These are phyloP conservation scores for Manis crassicaudata DNA, from an alignment of 2,797 vertebrate species.

Conservation along the genomic window DNA sequence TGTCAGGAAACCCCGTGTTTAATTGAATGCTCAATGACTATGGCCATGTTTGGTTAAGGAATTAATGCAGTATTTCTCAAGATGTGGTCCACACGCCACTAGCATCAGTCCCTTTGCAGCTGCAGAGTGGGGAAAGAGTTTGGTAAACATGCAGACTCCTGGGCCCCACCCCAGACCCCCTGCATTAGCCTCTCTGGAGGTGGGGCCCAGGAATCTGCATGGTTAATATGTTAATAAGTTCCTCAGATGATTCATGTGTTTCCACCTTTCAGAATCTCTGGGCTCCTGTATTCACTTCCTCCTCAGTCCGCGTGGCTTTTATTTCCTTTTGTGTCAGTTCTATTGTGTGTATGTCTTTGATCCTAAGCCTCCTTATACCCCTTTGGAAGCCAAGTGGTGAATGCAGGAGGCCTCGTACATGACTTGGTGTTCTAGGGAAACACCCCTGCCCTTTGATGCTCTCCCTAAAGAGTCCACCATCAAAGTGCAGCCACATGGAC, in stretches of 20 bases:
- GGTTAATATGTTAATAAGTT: not conserved
- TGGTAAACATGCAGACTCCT: not conserved
- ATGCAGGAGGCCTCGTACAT: not conserved
- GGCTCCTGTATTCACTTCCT: not conserved
- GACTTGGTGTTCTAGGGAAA: not conserved
- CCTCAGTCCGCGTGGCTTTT: not conserved
- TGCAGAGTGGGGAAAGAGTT: not conserved
- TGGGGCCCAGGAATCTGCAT: not conserved
- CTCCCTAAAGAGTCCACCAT: not conserved
- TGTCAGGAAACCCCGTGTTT: not conserved
- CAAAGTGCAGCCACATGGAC: not conserved
- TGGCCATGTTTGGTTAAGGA: not conserved
- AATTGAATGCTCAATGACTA: not conserved
- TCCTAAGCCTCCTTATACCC: not conserved
- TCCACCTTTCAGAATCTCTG: not conserved
- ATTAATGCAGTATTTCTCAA: not conserved
- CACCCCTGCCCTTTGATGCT: not conserved
- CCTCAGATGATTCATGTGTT: not conserved
- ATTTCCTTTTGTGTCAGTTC: slow-evolving; percentile 64
- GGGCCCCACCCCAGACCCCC: not conserved
- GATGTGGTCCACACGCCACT: not conserved
- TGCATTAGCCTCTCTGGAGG: not conserved
- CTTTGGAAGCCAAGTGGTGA: slow-evolving; percentile 38
- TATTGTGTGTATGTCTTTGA: slow-evolving; percentile 38
- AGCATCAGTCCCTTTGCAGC: not conserved